Conservation (phyloP, 2,888 invertebrate genomes). For the Artemia sinica region DNA sequence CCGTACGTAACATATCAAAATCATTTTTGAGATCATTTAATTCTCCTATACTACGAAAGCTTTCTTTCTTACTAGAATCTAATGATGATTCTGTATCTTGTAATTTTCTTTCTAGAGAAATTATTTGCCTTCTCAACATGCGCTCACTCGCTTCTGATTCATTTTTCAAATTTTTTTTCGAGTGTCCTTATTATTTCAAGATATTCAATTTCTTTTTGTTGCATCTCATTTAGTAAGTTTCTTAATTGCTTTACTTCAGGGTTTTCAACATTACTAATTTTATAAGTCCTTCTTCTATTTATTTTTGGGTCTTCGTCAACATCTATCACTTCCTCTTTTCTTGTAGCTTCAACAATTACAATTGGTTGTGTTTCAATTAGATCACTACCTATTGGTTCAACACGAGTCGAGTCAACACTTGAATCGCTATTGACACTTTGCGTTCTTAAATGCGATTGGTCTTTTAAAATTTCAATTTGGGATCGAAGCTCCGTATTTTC, state of each 20-base stretch:
- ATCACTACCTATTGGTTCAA: conserved; percentile 17
- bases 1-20: conserved; percentile 29
- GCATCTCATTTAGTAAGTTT: conserved; percentile 22
- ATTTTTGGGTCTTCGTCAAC: conserved; percentile 25
- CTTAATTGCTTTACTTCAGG: conserved; percentile 22
- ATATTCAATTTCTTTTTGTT: conserved; percentile 15
- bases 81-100: conserved; percentile 26
- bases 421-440: not conserved
- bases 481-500: conserved; percentile 29
- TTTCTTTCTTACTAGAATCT: conserved; percentile 27
- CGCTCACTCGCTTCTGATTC: conserved; percentile 18
- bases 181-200: not conserved
- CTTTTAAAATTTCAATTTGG: conserved; percentile 25
- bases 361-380: conserved; percentile 14
- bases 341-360: conserved; percentile 16
- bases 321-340: conserved; percentile 24
- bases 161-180: not conserved
- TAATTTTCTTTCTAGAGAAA: conserved; percentile 27
- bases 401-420: conserved; percentile 6
- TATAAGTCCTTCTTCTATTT: conserved; percentile 28
- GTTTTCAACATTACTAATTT: conserved; percentile 25
- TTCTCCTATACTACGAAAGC: conserved; percentile 28
- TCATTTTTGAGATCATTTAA: conserved; percentile 28
- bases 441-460: conserved; percentile 8
- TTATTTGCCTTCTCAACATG: conserved; percentile 26